Conservation (phyloP, 2,888 invertebrate species). For the Drosophila mulleri region DNA sequence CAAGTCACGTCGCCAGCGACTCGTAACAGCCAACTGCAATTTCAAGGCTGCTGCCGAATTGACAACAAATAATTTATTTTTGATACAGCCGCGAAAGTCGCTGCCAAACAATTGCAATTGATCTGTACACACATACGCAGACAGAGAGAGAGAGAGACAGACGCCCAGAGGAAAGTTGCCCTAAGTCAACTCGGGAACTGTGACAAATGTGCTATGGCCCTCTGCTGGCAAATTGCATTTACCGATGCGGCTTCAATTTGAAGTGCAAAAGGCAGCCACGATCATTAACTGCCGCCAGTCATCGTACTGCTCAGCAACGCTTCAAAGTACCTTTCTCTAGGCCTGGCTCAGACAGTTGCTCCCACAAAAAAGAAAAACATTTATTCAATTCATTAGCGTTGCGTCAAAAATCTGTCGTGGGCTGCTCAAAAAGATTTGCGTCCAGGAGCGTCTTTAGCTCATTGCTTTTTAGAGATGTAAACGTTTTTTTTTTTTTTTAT, state of each 20-base stretch:
- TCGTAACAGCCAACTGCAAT: conserved; percentile 46
- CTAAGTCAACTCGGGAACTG: conserved; percentile 5
- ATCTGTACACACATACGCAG: neutral
- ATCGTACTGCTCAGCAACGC: neutral
- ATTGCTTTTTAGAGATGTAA: conserved; percentile 41
- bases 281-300: conserved; percentile 12
- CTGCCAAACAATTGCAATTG: conserved; percentile 29
- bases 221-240: conserved; percentile 2
- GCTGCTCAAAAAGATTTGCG: conserved; percentile 1
- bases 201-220: conserved; percentile 11
- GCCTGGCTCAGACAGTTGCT: neutral
- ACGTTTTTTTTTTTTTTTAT: conserved; percentile 43
- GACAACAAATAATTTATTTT: conserved; percentile 72
- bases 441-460: conserved; percentile 24
- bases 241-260: conserved; percentile 4
- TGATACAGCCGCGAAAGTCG: conserved; percentile 68
- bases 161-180: conserved; percentile 45
- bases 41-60: conserved; percentile 67
- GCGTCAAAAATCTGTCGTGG: conserved; percentile 23
- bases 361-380: conserved; percentile 11
- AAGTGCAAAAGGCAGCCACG: conserved; percentile 10
- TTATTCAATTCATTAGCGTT: conserved; percentile 57
- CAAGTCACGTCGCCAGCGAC: conserved; percentile 62
- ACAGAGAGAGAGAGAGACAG: too few species aligned
- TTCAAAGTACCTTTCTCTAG: conserved; percentile 34